A percentile compares a stretch with the other conserved stretches of the same genome.
phyloP scores from a whole-genome alignment of 2,113 vertebrate genomes.

The Paralichthys olivaceus region DNA sequence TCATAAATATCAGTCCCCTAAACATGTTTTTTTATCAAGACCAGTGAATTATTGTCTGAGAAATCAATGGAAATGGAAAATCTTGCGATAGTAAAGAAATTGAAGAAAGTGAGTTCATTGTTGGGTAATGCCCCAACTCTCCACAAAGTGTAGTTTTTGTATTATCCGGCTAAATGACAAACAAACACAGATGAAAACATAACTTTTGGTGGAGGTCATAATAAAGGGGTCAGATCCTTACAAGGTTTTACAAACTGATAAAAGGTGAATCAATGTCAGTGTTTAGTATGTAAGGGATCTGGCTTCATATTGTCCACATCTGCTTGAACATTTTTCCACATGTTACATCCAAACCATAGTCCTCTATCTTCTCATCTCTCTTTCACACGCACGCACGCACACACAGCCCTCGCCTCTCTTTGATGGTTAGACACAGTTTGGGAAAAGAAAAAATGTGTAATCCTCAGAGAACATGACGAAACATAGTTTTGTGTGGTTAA shows the following conservation, averaged over 20 bases:
- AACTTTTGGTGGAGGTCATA: no score
- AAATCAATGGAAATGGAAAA: no score
- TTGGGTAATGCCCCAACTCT: no score
- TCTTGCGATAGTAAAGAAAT: no score
- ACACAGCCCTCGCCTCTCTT: background rate
- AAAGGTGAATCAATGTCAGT: background rate
- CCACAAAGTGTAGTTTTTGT: no score
- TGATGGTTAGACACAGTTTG: slow-evolving; percentile 38
- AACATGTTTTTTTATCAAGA: no score
- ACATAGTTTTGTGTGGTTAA: slow-evolving; percentile 44
- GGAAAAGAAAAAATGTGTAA: slow-evolving; percentile 43
- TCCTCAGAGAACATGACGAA: slow-evolving; percentile 37
- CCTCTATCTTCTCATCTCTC: background rate
- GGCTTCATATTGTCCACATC: slow-evolving; percentile 32
- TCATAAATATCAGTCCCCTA: no score
- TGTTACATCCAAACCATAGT: slow-evolving; percentile 26
- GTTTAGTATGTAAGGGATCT: slow-evolving; percentile 12
- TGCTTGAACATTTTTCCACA: slow-evolving; percentile 27
- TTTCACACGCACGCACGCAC: background rate
- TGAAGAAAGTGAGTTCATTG: no score
- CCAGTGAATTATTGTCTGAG: no score
- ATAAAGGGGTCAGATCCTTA: background rate
- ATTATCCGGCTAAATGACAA: no score
- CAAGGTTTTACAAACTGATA: background rate
- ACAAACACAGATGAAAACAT: no score